Conservation (phyloP, 2,888 invertebrate genomes). For the Perithous albicinctus region DNA sequence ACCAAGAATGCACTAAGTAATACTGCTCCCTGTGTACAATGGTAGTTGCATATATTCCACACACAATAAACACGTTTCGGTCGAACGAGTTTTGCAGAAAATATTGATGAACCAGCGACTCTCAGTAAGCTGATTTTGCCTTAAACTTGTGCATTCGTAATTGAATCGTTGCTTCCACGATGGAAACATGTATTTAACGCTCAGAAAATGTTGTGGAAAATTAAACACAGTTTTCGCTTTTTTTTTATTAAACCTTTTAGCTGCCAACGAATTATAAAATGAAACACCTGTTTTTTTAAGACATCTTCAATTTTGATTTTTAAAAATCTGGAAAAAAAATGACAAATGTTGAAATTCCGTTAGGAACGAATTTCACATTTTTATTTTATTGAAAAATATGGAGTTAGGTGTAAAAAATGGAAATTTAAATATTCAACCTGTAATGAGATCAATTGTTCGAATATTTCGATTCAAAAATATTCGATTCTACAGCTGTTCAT, state of each 20-base stretch:
- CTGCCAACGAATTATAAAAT: no score
- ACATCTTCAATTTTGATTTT: no score
- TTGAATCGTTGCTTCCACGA: background rate
- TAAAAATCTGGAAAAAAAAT: no score
- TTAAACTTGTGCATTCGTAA: constrained; percentile 19
- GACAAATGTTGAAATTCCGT: no score
- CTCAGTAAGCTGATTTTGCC: background rate
- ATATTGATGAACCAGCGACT: constrained; percentile 25
- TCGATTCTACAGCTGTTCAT: background rate
- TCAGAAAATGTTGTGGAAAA: background rate
- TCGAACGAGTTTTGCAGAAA: constrained; percentile 28
- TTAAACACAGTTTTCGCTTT: no score
- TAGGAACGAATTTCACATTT: no score
- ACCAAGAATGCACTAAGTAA: constrained; percentile 28
- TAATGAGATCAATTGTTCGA: background rate
- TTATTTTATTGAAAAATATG: background rate
- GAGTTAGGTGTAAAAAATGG: background rate
- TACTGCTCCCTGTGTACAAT: no score
- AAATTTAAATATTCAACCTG: background rate
- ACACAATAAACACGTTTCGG: constrained; percentile 9
- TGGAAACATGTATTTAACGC: background rate
- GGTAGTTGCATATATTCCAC: constrained; percentile 3
- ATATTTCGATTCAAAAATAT: background rate
- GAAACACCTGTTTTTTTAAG: no score
- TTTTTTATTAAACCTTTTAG: no score